Evolutionary conservation across 2,888 invertebrate species (phyloP).

Genomic region (Phytoseiulus persimilis): DNA sequence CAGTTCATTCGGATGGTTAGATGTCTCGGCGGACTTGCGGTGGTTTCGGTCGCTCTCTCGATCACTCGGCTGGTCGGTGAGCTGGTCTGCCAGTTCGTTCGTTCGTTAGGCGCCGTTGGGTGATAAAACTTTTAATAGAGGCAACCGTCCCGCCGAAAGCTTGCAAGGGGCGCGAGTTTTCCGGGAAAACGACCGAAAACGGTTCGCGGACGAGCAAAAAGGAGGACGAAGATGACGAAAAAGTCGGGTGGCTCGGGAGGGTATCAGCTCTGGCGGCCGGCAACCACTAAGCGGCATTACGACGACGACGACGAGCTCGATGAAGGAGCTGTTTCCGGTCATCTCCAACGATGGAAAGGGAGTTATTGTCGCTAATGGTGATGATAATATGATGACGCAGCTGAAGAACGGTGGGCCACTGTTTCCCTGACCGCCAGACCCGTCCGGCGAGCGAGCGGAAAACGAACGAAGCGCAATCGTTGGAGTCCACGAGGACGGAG

Average conservation of each 20-base stretch:
- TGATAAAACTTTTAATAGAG: neutral
- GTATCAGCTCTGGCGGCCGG: neutral
- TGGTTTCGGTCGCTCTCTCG: neutral
- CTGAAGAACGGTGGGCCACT: neutral
- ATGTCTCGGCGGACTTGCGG: neutral
- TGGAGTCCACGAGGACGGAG: neutral
- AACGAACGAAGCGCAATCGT: neutral
- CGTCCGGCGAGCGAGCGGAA: neutral
- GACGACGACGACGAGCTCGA: neutral
- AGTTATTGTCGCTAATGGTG: slow-evolving; percentile 30
- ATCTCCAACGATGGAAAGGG: slow-evolving; percentile 6
- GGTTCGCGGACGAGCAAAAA: no score
- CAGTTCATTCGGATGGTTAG: neutral
- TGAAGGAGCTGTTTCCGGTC: slow-evolving; percentile 31
- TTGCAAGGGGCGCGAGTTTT: neutral
- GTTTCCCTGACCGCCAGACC: neutral
- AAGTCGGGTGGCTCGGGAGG: neutral
- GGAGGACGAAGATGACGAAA: neutral
- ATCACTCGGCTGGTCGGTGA: neutral
- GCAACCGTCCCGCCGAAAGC: neutral
- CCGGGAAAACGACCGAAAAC: neutral
- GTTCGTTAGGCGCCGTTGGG: neutral
- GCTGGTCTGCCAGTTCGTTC: neutral
- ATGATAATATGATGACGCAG: neutral
- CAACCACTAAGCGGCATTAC: neutral